Evolutionary conservation across 2,888 invertebrate genomes (phyloP), one percentile per base, ranked within the genome.

Genomic region (Eupithecia subfuscata): DNA sequence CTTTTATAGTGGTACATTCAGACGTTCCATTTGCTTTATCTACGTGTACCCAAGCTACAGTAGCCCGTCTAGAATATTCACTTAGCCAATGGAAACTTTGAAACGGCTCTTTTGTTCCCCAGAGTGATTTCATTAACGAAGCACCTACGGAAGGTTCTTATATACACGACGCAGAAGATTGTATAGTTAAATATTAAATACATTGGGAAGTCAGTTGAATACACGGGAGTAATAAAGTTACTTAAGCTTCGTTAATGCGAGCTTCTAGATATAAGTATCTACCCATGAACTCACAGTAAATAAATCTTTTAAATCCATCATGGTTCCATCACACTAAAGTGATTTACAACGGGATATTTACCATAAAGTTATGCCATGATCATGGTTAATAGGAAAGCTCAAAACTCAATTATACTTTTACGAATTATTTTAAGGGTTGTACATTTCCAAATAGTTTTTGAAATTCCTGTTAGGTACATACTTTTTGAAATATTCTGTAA

Each of bases 31-130:
- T 71, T 25, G 37, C 45, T 75, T 70, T 77, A 73, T 71, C 34
- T 70, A 67, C 22, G 1, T 73, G 77, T 83, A 79, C 80, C 77
- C 6, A 80, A 81, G 79, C 80, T 82, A 80, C 80, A 84, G 82
- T 82, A 76, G 78, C 83, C 76, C 78, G 69, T 79, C 83, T 84
- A 83, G 86, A 84, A 87, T 90, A 89, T 90, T 91, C 88, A 87
- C 85, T 88, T 85, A 86, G 82, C 79, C 85, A 87, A 85, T 85
- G 85, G 87, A 84, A 87, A 85, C 86, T 84, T 81, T 81, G 80
- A 85, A 84, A 87, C 82, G 86, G 86, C 85, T 84, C 89, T 88
- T 89, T 91, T 90, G 91, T 90, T 89, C 88, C 87, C 87, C 88
- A 84, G 82, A 83, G 85, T 82, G 85, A 87, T 89, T 90, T 89